Evolutionary conservation across 2,888 invertebrate genomes (phyloP), one percentile per base, ranked within the genome.

Genomic region (Microctonus hyperodae): DNA sequence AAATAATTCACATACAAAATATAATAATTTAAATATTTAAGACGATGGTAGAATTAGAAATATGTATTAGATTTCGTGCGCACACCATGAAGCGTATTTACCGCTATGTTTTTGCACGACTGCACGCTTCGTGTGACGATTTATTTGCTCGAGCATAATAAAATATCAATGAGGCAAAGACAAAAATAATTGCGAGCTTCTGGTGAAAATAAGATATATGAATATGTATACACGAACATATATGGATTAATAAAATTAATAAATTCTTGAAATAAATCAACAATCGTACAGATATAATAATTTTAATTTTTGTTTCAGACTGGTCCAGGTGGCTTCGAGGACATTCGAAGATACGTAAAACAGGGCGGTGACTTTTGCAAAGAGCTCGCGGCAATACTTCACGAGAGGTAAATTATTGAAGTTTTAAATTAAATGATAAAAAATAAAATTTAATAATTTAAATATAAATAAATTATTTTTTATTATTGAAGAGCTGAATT

Each of bases 321-420:
- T 65, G 82, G 92, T 70, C 93, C 95, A 85, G 94, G 94, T 85
- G 96, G 96, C 28, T 97, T 97, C 84, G 96, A 97, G 79, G 97
- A 97, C 83, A 87, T 97, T 58, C 89, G 96, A 67, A 90, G 94
- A 73, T 95, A 95, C 83, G 93, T 97, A 75, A 97, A 97, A 83
- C 95, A 96, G 84, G 96, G 97, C 48, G 94, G 95, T 56, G 96
- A 97, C 83, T 95, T 96, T 83, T 95, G 96, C 86, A 96, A 97
- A 81, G 97, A 97, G 81, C 87, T 97, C 61, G 90, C 95, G 6
- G 87, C 90, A 53, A 94, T 97, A 78, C 86, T 97, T 74, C 95
- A 96, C 85, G 97, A 97, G 87, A 93, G 97, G 96, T 96, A 86
- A 83, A 63, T 65, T 50, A 28, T 33, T 25, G 6, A 2, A 23